Percentiles rank a stretch among this genome's conserved stretches.
Evolutionary conservation across 2,113 vertebrate genomes (phyloP).

Genomic region (Diadophis punctatus): DNA sequence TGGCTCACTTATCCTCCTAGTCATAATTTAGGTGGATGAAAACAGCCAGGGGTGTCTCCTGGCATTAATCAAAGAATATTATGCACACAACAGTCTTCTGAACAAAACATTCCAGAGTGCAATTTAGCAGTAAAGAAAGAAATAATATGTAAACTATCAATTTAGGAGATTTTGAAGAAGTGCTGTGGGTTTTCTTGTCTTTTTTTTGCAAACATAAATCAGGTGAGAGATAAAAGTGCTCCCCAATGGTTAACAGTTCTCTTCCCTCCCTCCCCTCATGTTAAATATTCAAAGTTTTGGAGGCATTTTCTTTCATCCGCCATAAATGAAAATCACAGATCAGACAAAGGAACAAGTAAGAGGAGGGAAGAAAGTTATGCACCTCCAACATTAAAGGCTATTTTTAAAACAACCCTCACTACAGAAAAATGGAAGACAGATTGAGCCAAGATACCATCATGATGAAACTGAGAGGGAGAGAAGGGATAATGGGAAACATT

Average conservation of each 20-base stretch:
- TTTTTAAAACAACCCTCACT: not conserved
- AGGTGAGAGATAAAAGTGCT: not conserved
- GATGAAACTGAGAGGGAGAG: not conserved
- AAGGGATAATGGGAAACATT: not conserved
- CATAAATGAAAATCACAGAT: not conserved
- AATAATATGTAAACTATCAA: slow-evolving; percentile 52
- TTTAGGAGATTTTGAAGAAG: slow-evolving; percentile 50
- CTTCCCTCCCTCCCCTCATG: too few species aligned
- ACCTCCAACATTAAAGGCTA: not conserved
- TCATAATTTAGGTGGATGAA: not conserved
- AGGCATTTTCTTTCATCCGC: not conserved
- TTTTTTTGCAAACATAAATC: not conserved
- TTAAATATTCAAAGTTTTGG: not conserved
- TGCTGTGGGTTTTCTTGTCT: not conserved
- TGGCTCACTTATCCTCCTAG: not conserved
- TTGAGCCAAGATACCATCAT: not conserved
- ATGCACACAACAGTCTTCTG: slow-evolving; percentile 7
- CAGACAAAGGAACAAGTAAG: not conserved
- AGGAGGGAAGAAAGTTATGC: not conserved
- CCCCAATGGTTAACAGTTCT: not conserved
- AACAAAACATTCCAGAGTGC: not conserved
- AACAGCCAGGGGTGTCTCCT: not conserved
- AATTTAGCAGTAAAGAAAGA: not conserved
- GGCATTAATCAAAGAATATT: slow-evolving; percentile 35
- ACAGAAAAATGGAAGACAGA: not conserved